A percentile compares a stretch with the other conserved stretches of the same genome.
phyloP scores from a whole-genome alignment of 2,113 vertebrate genomes.

The Alligator mississippiensis region DNA sequence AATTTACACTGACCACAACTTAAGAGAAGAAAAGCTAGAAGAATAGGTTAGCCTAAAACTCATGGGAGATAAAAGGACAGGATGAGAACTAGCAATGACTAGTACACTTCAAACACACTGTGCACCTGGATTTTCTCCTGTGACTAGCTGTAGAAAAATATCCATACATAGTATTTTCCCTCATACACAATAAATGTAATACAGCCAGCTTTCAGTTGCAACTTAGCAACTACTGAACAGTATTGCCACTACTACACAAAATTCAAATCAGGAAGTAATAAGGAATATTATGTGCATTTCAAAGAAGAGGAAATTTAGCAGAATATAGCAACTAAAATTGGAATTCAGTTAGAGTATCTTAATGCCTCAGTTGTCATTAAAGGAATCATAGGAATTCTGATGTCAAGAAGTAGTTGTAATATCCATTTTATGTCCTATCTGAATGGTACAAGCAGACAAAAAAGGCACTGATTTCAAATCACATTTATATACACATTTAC shows the following conservation, averaged over 20 bases:
- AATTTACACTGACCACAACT: not conserved
- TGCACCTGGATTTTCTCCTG: not conserved
- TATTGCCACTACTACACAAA: not conserved
- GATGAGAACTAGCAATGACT: not conserved
- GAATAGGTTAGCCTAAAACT: not conserved
- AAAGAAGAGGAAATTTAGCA: constrained; percentile 5
- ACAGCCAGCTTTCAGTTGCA: not conserved
- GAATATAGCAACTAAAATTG: not conserved
- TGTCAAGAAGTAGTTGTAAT: not conserved
- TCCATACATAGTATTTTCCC: not conserved
- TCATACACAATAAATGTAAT: not conserved
- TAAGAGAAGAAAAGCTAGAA: not conserved
- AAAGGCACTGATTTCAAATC: not conserved
- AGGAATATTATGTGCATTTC: not conserved
- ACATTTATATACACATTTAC: constrained; percentile 20
- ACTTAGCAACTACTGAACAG: not conserved
- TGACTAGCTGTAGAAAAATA: not conserved
- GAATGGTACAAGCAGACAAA: constrained; percentile 15
- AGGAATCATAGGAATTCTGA: not conserved
- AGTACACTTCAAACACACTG: not conserved
- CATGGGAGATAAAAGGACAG: not conserved
- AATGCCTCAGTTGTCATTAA: not conserved
- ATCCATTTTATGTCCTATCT: not conserved
- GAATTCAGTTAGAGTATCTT: not conserved
- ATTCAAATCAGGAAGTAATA: not conserved